A percentile compares a stretch with the other conserved stretches of the same genome.
Conservation (phyloP, 2,113 vertebrate genomes). For the Lates calcarifer region DNA sequence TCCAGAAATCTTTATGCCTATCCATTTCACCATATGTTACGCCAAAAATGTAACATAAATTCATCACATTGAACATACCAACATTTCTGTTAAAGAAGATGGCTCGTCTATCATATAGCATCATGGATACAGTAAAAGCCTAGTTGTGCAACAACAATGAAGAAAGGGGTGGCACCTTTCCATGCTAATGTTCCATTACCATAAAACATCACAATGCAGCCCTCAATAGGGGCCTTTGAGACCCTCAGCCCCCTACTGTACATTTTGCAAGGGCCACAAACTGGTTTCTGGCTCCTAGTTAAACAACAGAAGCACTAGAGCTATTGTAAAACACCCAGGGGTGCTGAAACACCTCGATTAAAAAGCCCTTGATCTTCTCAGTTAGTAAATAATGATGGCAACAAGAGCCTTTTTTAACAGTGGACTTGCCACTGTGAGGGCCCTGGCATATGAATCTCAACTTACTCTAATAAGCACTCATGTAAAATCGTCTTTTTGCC, state of each 20-base stretch:
- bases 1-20: too few species aligned
- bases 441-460: conserved; percentile 35
- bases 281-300: conserved; percentile 59
- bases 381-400: conserved; percentile 50
- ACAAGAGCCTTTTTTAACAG: conserved; percentile 24
- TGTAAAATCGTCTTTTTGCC: conserved; percentile 15
- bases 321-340: conserved; percentile 67
- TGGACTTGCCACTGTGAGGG: conserved; percentile 42
- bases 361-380: conserved; percentile 60
- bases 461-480: conserved; percentile 52
- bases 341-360: conserved; percentile 46
- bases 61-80: neutral
- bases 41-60: neutral
- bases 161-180: neutral
- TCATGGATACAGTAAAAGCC: neutral
- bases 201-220: conserved; percentile 31
- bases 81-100: neutral
- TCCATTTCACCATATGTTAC: neutral
- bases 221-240: conserved; percentile 15
- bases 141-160: neutral
- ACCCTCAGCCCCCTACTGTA: conserved; percentile 19
- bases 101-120: neutral
- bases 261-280: conserved; percentile 55
- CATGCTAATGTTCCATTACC: conserved; percentile 29
- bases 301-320: conserved; percentile 49